phyloP scores from a whole-genome alignment of 2,113 vertebrate genomes.

The Mungos mungo region DNA sequence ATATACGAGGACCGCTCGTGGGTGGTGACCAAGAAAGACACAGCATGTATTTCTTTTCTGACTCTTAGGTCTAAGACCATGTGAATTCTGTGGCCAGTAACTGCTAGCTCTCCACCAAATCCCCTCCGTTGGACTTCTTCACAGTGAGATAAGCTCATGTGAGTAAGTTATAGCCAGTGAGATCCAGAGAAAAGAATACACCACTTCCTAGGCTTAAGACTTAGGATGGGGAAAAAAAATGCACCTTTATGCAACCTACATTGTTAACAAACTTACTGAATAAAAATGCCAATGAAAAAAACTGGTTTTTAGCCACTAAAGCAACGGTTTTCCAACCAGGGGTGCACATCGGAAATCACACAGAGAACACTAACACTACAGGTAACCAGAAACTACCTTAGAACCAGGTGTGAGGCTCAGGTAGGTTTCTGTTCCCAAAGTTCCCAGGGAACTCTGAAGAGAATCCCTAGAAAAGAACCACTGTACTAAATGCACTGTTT shows the following conservation, averaged over 20 bases:
- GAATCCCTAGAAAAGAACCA: not conserved
- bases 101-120: not conserved
- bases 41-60: not conserved
- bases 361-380: not conserved
- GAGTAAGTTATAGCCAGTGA: not conserved
- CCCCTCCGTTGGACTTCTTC: not conserved
- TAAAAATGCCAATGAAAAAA: not conserved
- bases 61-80: not conserved
- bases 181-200: not conserved
- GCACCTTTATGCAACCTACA: not conserved
- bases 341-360: not conserved
- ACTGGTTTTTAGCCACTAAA: not conserved
- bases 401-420: not conserved
- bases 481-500: not conserved
- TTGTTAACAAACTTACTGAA: not conserved
- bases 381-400: not conserved
- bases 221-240: not conserved
- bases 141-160: not conserved
- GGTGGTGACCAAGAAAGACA: not conserved
- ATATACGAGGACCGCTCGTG: not conserved
- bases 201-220: not conserved
- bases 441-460: not conserved
- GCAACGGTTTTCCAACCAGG: not conserved
- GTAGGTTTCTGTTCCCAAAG: not conserved
- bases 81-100: not conserved